Evolutionary conservation across 2,888 invertebrate species (phyloP).

Genomic region (Thymelicus lineola): DNA sequence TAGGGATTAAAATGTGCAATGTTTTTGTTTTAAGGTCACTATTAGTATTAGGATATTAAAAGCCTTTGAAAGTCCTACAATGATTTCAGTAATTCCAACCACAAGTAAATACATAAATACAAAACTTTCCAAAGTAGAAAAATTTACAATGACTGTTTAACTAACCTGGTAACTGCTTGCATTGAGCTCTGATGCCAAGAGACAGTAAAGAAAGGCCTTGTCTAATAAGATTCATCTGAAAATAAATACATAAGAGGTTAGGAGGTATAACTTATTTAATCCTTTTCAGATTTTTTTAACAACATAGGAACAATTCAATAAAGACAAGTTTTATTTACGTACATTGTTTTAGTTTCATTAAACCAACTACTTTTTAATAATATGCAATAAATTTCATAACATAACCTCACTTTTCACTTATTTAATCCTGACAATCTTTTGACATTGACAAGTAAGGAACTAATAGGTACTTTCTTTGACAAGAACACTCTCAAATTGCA

Average conservation of each 20-base stretch:
- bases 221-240: constrained; percentile 77
- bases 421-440: not conserved
- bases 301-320: not conserved
- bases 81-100: too few relatives aligned
- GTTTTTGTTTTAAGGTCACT: too few relatives aligned
- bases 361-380: not conserved
- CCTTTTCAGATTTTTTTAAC: not conserved
- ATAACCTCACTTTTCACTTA: constrained; percentile 39
- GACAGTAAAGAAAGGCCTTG: constrained; percentile 70
- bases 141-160: not conserved
- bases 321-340: not conserved
- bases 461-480: too few relatives aligned
- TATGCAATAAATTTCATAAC: constrained; percentile 34
- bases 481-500: too few relatives aligned
- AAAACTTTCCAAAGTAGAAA: not conserved
- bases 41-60: too few relatives aligned
- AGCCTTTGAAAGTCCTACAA: too few relatives aligned
- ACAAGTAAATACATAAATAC: too few relatives aligned
- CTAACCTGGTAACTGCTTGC: constrained; percentile 61
- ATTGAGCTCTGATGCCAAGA: constrained; percentile 64
- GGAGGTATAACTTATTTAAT: not conserved
- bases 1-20: too few relatives aligned
- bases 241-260: constrained; percentile 45
- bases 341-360: not conserved
- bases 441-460: constrained; percentile 1